Conservation (phyloP, 2,888 invertebrate genomes). For the Parnassius apollo region DNA sequence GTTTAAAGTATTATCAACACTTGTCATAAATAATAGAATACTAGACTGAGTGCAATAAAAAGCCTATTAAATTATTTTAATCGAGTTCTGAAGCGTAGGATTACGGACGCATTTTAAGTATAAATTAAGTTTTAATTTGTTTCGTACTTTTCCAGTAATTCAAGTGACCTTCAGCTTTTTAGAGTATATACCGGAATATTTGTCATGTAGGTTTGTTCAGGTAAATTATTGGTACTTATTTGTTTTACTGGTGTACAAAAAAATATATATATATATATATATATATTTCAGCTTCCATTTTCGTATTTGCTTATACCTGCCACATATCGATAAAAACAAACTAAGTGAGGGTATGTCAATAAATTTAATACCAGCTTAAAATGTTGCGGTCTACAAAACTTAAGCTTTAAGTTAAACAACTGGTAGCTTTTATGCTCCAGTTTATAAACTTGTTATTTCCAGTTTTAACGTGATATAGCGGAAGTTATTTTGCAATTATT, state of each 20-base stretch:
- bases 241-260: too few species aligned
- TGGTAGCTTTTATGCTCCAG: constrained; percentile 25
- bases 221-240: constrained; percentile 31
- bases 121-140: constrained; percentile 66
- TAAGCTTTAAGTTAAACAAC: constrained; percentile 21
- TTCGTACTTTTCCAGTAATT: constrained; percentile 63
- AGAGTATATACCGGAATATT: constrained; percentile 55
- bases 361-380: constrained; percentile 19
- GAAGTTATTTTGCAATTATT: constrained; percentile 26
- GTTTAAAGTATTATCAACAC: too few species aligned
- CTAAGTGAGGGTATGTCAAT: constrained; percentile 1
- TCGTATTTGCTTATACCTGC: constrained; percentile 16
- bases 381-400: constrained; percentile 21
- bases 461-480: constrained; percentile 23
- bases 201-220: constrained; percentile 48
- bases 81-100: constrained; percentile 69
- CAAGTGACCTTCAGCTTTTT: constrained; percentile 59
- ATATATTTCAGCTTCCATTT: constrained; percentile 21
- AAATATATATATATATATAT: constrained; percentile 26
- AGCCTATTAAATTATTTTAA: constrained; percentile 62
- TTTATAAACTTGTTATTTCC: constrained; percentile 23
- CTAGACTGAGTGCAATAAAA: constrained; percentile 43
- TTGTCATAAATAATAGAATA: too few species aligned
- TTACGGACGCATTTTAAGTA: constrained; percentile 65
- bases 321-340: constrained; percentile 10